These are phyloP conservation scores for Erythrocercus mccallii DNA, from an alignment of 2,113 vertebrate genomes.

Conservation along the genomic window DNA sequence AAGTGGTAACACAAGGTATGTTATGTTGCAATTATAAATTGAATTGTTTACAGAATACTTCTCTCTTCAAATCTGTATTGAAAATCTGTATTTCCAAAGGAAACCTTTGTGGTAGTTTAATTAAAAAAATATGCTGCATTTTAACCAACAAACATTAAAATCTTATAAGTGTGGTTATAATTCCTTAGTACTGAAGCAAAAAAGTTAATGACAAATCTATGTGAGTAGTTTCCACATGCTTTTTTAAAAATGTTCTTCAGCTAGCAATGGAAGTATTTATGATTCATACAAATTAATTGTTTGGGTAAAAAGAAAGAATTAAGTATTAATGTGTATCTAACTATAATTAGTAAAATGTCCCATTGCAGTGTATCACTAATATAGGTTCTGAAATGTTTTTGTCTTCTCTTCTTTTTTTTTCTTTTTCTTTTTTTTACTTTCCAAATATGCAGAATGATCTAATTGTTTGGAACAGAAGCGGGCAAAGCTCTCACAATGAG, in stretches of 20 bases:
- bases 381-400: neutral
- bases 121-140: neutral
- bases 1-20: neutral
- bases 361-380: neutral
- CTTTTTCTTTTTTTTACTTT: neutral
- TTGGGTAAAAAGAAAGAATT: neutral
- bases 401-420: rapidly evolving
- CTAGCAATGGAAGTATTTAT: neutral
- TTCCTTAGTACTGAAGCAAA: neutral
- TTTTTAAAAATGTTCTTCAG: neutral
- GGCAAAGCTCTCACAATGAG: slow-evolving; percentile 65
- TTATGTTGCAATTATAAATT: neutral
- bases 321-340: neutral
- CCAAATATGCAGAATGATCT: slow-evolving; percentile 58
- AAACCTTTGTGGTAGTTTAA: neutral
- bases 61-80: neutral
- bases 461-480: slow-evolving; percentile 61
- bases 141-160: neutral
- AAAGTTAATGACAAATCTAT: neutral
- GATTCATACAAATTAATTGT: neutral
- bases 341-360: neutral
- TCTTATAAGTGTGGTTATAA: neutral
- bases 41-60: neutral
- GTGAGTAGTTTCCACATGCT: neutral
- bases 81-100: neutral